Percentiles rank a stretch among this genome's conserved stretches.
Evolutionary conservation across 92 coral and sea anemone genomes (phyloP).

Genomic region (Zoanthus solanderi): DNA sequence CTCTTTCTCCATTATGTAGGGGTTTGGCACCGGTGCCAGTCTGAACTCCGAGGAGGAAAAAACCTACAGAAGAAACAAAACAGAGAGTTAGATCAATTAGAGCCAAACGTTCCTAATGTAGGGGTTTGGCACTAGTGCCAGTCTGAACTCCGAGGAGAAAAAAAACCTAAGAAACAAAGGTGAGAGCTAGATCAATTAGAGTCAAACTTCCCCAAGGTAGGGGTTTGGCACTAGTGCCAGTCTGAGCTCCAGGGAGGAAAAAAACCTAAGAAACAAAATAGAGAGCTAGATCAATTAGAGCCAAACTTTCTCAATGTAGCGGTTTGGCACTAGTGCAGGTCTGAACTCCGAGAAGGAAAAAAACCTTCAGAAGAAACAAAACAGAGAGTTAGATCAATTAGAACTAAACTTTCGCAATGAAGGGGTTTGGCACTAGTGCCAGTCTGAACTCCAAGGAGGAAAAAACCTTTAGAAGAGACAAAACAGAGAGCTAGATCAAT

Average conservation of each 20-base stretch:
- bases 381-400: background rate
- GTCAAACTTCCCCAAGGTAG: slow-evolving; percentile 45
- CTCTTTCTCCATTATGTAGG: slow-evolving; percentile 91
- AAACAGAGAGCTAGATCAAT: background rate
- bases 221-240: slow-evolving; percentile 92
- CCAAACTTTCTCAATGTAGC: slow-evolving; percentile 58
- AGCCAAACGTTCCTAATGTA: slow-evolving; percentile 47
- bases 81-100: background rate
- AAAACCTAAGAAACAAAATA: slow-evolving; percentile 53
- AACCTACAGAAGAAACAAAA: slow-evolving; percentile 62
- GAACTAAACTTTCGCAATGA: slow-evolving; percentile 31
- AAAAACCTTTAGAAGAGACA: slow-evolving; percentile 63
- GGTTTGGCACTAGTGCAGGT: slow-evolving; percentile 88
- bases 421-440: slow-evolving; percentile 89
- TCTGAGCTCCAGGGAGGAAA: slow-evolving; percentile 86
- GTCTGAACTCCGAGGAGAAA: slow-evolving; percentile 87
- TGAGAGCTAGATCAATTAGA: background rate
- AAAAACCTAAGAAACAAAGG: slow-evolving; percentile 58
- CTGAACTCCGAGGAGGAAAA: slow-evolving; percentile 94
- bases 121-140: slow-evolving; percentile 90
- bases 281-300: background rate
- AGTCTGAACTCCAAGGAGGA: slow-evolving; percentile 90
- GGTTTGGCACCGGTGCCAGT: slow-evolving; percentile 88
- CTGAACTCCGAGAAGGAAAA: slow-evolving; percentile 90
- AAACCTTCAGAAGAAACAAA: slow-evolving; percentile 49